These are phyloP conservation scores for Characodon lateralis DNA, from an alignment of 2,797 vertebrate species.

Conservation along the genomic window DNA sequence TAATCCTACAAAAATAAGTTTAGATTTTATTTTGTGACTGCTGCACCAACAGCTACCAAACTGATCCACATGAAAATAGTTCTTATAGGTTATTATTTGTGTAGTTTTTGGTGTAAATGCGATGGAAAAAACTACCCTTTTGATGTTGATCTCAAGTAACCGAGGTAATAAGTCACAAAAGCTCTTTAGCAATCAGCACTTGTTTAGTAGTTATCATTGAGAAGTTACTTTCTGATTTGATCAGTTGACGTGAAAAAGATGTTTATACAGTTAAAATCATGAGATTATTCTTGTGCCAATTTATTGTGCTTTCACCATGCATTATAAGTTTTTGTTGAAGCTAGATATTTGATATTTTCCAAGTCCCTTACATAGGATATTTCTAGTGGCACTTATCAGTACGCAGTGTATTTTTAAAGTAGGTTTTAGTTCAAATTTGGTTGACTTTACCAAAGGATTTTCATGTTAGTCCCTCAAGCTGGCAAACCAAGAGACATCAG, in stretches of 20 bases:
- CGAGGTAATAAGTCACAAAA: background rate
- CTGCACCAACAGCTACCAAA: background rate
- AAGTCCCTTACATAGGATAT: too few relatives aligned
- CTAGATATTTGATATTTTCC: too few relatives aligned
- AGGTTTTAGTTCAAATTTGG: too few relatives aligned
- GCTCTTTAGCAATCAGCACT: background rate
- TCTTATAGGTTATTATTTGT: background rate
- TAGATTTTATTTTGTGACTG: background rate
- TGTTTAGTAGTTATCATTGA: background rate
- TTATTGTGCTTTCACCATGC: too few relatives aligned
- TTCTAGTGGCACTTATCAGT: too few relatives aligned
- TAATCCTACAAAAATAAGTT: background rate
- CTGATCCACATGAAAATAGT: background rate
- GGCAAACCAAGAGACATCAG: background rate
- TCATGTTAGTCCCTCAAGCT: slow-evolving; percentile 9
- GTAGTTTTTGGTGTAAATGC: too few relatives aligned
- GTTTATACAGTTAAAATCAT: background rate
- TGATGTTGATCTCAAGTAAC: too few relatives aligned
- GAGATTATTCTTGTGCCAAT: background rate
- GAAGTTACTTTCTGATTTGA: background rate
- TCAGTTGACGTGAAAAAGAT: background rate
- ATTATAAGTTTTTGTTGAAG: too few relatives aligned
- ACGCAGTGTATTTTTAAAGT: too few relatives aligned
- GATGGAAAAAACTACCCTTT: too few relatives aligned
- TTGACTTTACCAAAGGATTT: background rate